These are phyloP conservation scores for Pterostichus madidus DNA, from an alignment of 2,888 invertebrate species.

Conservation along the genomic window DNA sequence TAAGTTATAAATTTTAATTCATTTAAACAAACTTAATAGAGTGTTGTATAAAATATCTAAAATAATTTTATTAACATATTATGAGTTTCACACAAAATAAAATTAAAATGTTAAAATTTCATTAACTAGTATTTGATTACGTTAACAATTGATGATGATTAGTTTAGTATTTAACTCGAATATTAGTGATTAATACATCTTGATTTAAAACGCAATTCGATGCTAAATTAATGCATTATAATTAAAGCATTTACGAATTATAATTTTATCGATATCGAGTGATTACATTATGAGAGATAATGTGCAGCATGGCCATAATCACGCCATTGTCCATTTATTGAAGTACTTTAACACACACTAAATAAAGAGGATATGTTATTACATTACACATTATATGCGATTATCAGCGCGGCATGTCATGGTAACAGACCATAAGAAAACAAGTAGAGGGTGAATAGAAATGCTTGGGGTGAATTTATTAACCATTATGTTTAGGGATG, in stretches of 20 bases:
- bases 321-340: conserved; percentile 42
- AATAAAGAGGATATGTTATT: conserved; percentile 32
- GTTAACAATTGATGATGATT: too few species aligned
- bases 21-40: too few species aligned
- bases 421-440: conserved; percentile 19
- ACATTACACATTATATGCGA: conserved; percentile 18
- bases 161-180: neutral
- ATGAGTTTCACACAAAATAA: neutral
- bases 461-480: conserved; percentile 41
- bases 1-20: too few species aligned
- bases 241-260: neutral
- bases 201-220: neutral
- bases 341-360: conserved; percentile 21
- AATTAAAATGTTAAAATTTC: too few species aligned
- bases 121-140: too few species aligned
- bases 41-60: too few species aligned
- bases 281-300: conserved; percentile 14
- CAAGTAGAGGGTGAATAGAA: conserved; percentile 30
- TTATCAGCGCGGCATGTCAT: conserved; percentile 27
- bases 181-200: neutral
- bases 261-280: conserved; percentile 1
- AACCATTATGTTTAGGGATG: conserved; percentile 46
- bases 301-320: conserved; percentile 6
- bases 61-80: too few species aligned
- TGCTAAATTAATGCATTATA: neutral